Conservation (phyloP, 1,140 invertebrate species). For the Bombus huntii region DNA sequence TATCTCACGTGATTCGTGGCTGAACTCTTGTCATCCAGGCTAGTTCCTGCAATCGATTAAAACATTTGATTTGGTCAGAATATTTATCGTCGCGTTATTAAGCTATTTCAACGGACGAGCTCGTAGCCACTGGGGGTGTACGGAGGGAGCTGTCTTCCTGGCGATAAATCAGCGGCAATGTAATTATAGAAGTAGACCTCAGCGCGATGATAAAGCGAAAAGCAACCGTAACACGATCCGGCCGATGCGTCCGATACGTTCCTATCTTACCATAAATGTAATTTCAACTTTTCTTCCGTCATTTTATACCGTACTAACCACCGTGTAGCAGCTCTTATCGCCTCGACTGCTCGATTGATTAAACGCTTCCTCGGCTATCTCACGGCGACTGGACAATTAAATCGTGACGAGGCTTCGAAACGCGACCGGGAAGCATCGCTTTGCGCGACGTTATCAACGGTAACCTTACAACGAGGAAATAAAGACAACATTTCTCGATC, state of each 20-base stretch:
- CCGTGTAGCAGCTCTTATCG: not conserved
- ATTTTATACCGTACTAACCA: not conserved
- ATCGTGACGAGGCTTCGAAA: not conserved
- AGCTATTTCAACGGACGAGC: slow-evolving; percentile 34
- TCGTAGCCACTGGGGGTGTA: slow-evolving; percentile 7
- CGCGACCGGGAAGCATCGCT: too few species aligned
- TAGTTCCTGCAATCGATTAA: slow-evolving; percentile 51
- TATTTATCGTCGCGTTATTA: slow-evolving; percentile 51
- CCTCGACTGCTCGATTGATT: not conserved
- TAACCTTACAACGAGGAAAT: not conserved
- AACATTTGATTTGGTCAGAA: slow-evolving; percentile 39
- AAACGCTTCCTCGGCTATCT: not conserved
- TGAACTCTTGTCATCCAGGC: slow-evolving; percentile 36
- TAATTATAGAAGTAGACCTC: slow-evolving; percentile 40
- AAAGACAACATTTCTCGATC: not conserved
- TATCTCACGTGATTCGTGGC: slow-evolving; percentile 43
- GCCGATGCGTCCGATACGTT: not conserved
- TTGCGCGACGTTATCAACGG: not conserved
- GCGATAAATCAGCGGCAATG: slow-evolving; percentile 39
- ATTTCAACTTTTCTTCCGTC: not conserved
- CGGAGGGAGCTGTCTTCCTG: slow-evolving; percentile 25
- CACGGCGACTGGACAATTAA: slow-evolving; percentile 10
- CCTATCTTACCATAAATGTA: too few species aligned
- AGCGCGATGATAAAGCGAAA: slow-evolving; percentile 23
- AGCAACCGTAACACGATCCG: not conserved